Conservation (phyloP, 2,797 vertebrate genomes). For the Cyclura pinguis region DNA sequence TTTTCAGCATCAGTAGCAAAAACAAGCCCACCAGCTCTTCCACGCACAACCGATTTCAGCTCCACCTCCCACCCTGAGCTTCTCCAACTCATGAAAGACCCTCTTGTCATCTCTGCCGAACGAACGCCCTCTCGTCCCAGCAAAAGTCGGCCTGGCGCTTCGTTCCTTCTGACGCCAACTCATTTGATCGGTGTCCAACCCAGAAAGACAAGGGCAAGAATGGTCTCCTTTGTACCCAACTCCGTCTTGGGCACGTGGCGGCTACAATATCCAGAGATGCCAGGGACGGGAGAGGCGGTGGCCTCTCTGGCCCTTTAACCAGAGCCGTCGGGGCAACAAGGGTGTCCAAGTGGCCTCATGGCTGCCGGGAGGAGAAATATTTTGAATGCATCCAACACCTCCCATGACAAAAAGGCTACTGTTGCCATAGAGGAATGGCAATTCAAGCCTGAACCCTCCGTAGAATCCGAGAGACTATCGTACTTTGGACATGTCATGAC, state of each 20-base stretch:
- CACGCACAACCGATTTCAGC: too few relatives aligned
- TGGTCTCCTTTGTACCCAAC: background rate
- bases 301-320: background rate
- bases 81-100: background rate
- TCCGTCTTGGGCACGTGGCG: background rate
- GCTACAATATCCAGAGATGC: background rate
- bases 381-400: background rate
- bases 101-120: background rate
- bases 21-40: too few relatives aligned
- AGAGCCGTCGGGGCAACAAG: background rate
- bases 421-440: background rate
- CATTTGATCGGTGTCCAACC: background rate
- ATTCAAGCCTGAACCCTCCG: too few relatives aligned
- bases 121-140: background rate
- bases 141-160: background rate
- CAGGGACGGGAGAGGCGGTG: background rate
- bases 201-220: background rate
- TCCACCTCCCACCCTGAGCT: background rate
- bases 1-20: too few relatives aligned
- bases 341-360: background rate
- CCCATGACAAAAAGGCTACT: background rate
- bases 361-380: conserved; percentile 6
- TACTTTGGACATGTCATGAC: too few relatives aligned
- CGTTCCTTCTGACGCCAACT: background rate
- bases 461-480: too few relatives aligned